These are phyloP conservation scores for Ommatoiulus sabulosus DNA, from an alignment of 2,888 invertebrate species.

Conservation along the genomic window DNA sequence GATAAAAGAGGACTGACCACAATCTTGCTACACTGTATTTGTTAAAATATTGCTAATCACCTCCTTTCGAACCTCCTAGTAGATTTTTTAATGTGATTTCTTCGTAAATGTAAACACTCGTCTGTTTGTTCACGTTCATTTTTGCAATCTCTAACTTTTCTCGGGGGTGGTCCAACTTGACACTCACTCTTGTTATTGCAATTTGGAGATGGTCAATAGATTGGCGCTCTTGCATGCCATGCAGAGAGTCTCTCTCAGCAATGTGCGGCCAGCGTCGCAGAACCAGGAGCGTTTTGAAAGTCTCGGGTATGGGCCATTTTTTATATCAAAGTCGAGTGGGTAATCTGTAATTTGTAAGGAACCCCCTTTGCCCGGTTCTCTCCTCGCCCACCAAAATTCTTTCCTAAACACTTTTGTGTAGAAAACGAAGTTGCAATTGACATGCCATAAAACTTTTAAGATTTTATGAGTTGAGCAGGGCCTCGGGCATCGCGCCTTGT, in stretches of 20 bases:
- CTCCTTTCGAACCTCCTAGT: not conserved
- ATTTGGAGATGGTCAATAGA: not conserved
- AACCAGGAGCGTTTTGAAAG: not conserved
- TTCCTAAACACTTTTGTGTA: constrained; percentile 47
- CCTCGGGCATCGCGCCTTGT: constrained; percentile 31
- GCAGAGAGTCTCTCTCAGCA: not conserved
- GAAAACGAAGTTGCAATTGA: constrained; percentile 48
- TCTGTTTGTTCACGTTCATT: constrained; percentile 25
- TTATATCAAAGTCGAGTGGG: constrained; percentile 39
- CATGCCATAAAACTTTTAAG: constrained; percentile 44
- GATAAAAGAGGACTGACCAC: not conserved
- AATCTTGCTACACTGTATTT: not conserved
- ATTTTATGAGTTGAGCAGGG: constrained; percentile 38
- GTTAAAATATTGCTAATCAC: not conserved
- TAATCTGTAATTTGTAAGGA: constrained; percentile 47
- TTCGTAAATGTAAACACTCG: not conserved
- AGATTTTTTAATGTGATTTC: not conserved
- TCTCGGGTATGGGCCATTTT: not conserved
- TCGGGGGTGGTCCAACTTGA: constrained; percentile 34
- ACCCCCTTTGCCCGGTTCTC: not conserved
- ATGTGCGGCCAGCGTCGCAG: not conserved
- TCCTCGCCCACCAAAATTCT: constrained; percentile 42
- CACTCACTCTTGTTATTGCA: constrained; percentile 5
- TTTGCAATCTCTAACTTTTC: not conserved
- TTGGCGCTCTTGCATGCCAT: not conserved